Conservation (phyloP, 2,888 invertebrate genomes). For the Timema podura region DNA sequence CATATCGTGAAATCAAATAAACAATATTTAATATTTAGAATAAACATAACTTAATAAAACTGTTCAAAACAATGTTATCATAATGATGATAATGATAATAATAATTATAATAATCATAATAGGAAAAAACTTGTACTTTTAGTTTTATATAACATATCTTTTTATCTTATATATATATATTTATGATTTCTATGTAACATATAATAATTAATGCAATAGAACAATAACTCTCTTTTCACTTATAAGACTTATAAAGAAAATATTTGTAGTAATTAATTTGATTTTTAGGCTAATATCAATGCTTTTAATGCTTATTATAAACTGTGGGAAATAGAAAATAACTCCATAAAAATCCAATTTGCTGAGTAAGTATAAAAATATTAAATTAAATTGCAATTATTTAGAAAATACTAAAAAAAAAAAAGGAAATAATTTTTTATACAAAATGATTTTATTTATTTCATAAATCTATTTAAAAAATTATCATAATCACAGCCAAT, state of each 20-base stretch:
- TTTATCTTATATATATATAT: too few relatives aligned
- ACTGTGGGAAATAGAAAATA: constrained; percentile 14
- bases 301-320: constrained; percentile 7
- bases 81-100: too few relatives aligned
- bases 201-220: too few relatives aligned
- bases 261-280: too few relatives aligned
- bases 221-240: too few relatives aligned
- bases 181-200: too few relatives aligned
- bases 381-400: constrained; percentile 20
- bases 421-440: constrained; percentile 16
- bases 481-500: constrained; percentile 31
- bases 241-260: too few relatives aligned
- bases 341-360: constrained; percentile 11
- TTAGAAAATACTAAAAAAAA: constrained; percentile 22
- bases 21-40: constrained; percentile 1
- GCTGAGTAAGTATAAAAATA: constrained; percentile 18
- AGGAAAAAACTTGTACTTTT: too few relatives aligned
- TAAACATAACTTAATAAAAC: constrained; percentile 4
- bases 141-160: too few relatives aligned
- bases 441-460: constrained; percentile 24
- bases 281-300: too few relatives aligned
- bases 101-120: too few relatives aligned
- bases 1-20: constrained; percentile 7
- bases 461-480: constrained; percentile 22
- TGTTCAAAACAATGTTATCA: constrained; percentile 7